Evolutionary conservation across 2,888 invertebrate genomes (phyloP).

Genomic region (Lithodes maja): DNA sequence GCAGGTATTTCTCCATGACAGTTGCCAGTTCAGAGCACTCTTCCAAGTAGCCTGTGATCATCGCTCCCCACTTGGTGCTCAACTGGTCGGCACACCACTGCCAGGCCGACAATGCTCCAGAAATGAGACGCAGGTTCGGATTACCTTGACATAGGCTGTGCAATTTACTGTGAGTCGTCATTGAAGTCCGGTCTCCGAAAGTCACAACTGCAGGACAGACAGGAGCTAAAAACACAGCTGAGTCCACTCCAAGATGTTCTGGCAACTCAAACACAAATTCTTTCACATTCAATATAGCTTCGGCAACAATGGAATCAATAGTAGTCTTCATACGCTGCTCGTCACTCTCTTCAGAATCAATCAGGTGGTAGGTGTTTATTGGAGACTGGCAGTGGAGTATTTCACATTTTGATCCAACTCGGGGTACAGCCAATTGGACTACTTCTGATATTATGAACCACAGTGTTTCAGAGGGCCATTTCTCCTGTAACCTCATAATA

Average conservation of each 20-base stretch:
- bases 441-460: background rate
- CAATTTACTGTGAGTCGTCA: background rate
- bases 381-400: background rate
- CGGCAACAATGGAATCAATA: background rate
- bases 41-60: background rate
- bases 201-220: background rate
- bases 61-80: background rate
- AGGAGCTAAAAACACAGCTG: background rate
- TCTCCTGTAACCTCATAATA: background rate
- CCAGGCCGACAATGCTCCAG: background rate
- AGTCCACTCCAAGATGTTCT: background rate
- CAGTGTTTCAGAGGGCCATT: background rate
- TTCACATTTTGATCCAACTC: background rate
- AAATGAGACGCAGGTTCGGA: background rate
- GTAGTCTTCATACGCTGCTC: background rate
- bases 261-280: background rate
- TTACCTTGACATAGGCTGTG: background rate
- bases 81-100: background rate
- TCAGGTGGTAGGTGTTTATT: background rate
- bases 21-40: background rate
- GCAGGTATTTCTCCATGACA: background rate
- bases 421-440: background rate
- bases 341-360: background rate
- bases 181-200: background rate
- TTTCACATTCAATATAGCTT: background rate